Base-by-base conservation (phyloP, 2,797 vertebrate species). In the Falco peregrinus region DNA sequence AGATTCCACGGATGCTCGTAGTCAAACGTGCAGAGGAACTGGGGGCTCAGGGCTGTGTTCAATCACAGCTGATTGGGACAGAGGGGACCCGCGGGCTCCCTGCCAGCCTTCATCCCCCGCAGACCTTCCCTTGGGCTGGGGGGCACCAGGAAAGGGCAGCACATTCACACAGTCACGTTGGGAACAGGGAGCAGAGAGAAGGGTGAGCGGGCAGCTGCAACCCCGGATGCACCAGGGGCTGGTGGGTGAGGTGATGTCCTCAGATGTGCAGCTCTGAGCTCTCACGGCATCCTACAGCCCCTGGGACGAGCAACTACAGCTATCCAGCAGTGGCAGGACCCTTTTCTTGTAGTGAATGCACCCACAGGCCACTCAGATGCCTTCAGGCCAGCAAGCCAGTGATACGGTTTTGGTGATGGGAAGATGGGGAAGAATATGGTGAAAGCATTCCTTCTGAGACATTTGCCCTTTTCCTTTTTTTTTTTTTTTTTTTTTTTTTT, bases 1-100 rank as follows among this genome's bases (percentile, higher is more conserved):
- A 97, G 97, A 97, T 96, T 95, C 96, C 95, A 91, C 67, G 84
- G 95, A 95, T 95, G 92, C 96, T 96, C 95, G 51, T 89, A 25
- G 74, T 77, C 68, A 75, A 90, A 90, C 3, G 10, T 20, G 47
- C 13, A 7, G 53, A 7, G 87, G 87, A 71, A 68, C 39, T 1
- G 3, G 87, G 86, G 92, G 84, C 68, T 94, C 1, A 2, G 84
- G 87, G 91, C 96, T 95, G 96, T 20, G 18, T 96, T 94, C 95
- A 84, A 83, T 95, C 95, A 84, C 95, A 90, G 93, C 92, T 90
- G 94, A 95, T 92, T 87, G 97, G 95, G 84, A 87, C 6, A 19
- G 90, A 93, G 93, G 80, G 90, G 92, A 94, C 77, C 70, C 4
- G 3, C 0, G 7, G 95, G 91, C 68, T 89, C 85, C 64, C 60